A percentile compares a stretch with the other conserved stretches of the same genome.
Evolutionary conservation across 2,888 invertebrate species (phyloP).

Genomic region (Tricholauxania praeusta): DNA sequence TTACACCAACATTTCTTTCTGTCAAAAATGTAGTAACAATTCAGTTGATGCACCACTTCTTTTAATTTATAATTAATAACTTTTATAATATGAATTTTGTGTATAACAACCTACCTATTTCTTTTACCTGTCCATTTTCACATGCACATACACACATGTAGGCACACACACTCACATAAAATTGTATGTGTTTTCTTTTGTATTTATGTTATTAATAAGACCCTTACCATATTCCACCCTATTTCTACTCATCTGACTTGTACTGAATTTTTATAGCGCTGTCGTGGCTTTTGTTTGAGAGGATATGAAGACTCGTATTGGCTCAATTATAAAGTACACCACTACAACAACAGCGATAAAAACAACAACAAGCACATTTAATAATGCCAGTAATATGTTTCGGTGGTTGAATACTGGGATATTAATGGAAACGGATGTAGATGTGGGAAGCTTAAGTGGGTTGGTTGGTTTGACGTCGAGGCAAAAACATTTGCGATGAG

Average conservation of each 20-base stretch:
- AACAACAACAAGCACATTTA: slow-evolving; percentile 61
- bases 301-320: slow-evolving; percentile 35
- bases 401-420: slow-evolving; percentile 46
- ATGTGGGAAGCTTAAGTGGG: slow-evolving; percentile 39
- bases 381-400: slow-evolving; percentile 57
- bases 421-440: slow-evolving; percentile 26
- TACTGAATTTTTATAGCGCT: neutral
- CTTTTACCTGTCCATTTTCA: too few relatives aligned
- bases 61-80: too few relatives aligned
- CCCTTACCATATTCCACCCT: slow-evolving; percentile 12
- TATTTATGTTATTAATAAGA: too few relatives aligned
- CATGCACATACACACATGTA: too few relatives aligned
- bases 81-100: too few relatives aligned
- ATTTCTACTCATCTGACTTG: slow-evolving; percentile 12
- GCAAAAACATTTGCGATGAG: slow-evolving; percentile 16
- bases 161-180: too few relatives aligned
- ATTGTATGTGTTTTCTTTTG: too few relatives aligned
- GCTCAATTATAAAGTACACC: slow-evolving; percentile 39
- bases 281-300: slow-evolving; percentile 5
- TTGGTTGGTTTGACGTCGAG: slow-evolving; percentile 35
- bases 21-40: too few relatives aligned
- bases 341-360: slow-evolving; percentile 43
- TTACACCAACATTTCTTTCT: too few relatives aligned
- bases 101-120: too few relatives aligned
- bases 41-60: too few relatives aligned